Percentiles rank a stretch among this genome's conserved stretches.
Conservation (phyloP, 2,797 vertebrate genomes). For the Hippopotamyrus pictus region DNA sequence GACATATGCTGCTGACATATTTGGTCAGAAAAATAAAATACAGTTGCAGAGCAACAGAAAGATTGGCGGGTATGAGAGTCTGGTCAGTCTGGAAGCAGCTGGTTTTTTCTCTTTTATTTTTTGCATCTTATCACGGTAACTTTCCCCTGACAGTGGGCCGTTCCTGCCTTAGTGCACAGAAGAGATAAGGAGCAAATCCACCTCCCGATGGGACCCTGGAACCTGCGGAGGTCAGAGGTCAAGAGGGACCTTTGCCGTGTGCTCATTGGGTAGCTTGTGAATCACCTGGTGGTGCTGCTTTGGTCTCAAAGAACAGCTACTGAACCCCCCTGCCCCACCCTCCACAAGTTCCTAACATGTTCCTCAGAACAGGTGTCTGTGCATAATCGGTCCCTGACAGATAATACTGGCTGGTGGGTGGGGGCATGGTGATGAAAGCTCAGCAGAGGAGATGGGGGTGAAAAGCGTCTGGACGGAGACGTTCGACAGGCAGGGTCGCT, state of each 20-base stretch:
- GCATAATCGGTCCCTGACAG: background rate
- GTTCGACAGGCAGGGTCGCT: conserved; percentile 43
- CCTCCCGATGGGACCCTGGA: conserved; percentile 31
- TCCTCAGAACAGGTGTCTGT: background rate
- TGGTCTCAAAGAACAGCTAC: background rate
- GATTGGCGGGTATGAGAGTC: conserved; percentile 41
- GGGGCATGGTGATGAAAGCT: conserved; percentile 9
- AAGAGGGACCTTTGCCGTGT: background rate
- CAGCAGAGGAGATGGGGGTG: conserved; percentile 29
- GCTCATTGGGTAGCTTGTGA: background rate
- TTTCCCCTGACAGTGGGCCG: conserved; percentile 15
- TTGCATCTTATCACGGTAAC: conserved; percentile 49
- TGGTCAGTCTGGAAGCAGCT: background rate
- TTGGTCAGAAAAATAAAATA: background rate
- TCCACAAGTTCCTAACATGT: background rate
- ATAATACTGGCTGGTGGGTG: background rate
- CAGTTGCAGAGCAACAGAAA: conserved; percentile 32
- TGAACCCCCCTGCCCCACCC: background rate
- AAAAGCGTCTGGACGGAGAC: conserved; percentile 26
- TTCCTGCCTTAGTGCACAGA: conserved; percentile 31
- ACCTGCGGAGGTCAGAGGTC: conserved; percentile 38
- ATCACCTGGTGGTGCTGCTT: background rate
- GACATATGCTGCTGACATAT: background rate
- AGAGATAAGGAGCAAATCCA: conserved; percentile 21
- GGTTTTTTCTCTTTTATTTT: conserved; percentile 35